These are phyloP conservation scores for Himalopsyche kuldschensis DNA, from an alignment of 2,888 invertebrate species.

Conservation along the genomic window DNA sequence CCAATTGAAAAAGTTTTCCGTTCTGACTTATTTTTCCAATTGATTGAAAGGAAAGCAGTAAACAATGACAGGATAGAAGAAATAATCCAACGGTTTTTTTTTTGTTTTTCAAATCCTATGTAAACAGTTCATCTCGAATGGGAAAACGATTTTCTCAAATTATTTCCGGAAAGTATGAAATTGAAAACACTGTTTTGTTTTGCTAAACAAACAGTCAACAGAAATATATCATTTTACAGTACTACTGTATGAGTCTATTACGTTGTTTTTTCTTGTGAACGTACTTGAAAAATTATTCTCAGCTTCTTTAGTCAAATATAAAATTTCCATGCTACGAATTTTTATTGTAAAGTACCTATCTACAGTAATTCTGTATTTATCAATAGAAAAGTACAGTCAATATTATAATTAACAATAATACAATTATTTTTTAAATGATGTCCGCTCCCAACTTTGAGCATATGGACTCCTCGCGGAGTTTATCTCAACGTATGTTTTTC, in stretches of 20 bases:
- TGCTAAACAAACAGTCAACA: neutral
- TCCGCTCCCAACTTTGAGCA: too few relatives aligned
- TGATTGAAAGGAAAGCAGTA: neutral
- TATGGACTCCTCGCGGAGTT: too few relatives aligned
- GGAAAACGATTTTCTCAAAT: neutral
- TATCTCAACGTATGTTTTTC: too few relatives aligned
- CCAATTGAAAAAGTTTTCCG: neutral
- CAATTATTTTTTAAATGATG: too few relatives aligned
- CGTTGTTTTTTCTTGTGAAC: too few relatives aligned
- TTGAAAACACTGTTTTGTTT: neutral
- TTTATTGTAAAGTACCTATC: too few relatives aligned
- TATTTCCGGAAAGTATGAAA: neutral
- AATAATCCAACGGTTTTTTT: neutral
- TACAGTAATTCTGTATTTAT: too few relatives aligned
- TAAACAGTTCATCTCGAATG: neutral
- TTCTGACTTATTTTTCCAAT: neutral
- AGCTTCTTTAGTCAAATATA: too few relatives aligned
- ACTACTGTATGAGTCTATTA: neutral
- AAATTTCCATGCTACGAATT: too few relatives aligned
- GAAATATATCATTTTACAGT: neutral
- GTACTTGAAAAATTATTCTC: too few relatives aligned
- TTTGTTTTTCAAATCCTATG: neutral
- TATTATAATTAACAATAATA: too few relatives aligned
- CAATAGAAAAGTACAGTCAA: too few relatives aligned
- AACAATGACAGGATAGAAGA: neutral